phyloP scores from a whole-genome alignment of 1,140 invertebrate species.

The Ceratina japonica region DNA sequence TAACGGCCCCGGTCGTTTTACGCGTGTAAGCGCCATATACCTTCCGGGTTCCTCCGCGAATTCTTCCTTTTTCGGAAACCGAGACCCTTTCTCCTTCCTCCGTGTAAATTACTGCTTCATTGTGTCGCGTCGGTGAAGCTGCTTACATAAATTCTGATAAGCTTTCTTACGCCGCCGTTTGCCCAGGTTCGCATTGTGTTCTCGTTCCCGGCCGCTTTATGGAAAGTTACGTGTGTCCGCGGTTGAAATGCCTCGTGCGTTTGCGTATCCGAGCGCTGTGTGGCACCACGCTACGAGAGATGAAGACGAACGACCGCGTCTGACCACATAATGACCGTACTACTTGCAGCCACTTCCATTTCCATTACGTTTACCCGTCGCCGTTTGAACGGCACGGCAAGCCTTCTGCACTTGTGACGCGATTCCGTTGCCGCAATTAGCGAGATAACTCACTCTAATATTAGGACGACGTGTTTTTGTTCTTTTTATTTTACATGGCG shows the following conservation, averaged over 20 bases:
- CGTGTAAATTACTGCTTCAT: neutral
- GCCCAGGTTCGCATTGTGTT: too few relatives aligned
- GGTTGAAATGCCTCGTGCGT: constrained; percentile 39
- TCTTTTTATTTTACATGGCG: neutral
- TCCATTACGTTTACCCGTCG: too few relatives aligned
- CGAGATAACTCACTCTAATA: too few relatives aligned
- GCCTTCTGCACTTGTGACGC: too few relatives aligned
- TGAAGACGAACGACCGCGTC: constrained; percentile 7
- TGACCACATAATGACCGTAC: constrained; percentile 43
- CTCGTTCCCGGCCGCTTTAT: constrained; percentile 12
- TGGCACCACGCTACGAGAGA: constrained; percentile 63
- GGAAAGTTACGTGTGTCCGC: constrained; percentile 49
- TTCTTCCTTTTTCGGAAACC: constrained; percentile 3
- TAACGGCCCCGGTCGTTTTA: neutral
- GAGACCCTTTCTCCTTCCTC: constrained; percentile 7
- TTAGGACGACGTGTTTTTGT: neutral
- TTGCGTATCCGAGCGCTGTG: constrained; percentile 47
- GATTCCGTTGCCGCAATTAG: too few relatives aligned
- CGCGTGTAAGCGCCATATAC: neutral
- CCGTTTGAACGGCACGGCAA: too few relatives aligned
- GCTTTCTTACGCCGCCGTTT: too few relatives aligned
- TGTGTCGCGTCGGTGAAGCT: too few relatives aligned
- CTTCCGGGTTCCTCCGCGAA: neutral
- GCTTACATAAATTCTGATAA: too few relatives aligned
- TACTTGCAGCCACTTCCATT: constrained; percentile 33